Evolutionary conservation across 2,888 invertebrate genomes (phyloP).

Genomic region (Allolobophora icterica): DNA sequence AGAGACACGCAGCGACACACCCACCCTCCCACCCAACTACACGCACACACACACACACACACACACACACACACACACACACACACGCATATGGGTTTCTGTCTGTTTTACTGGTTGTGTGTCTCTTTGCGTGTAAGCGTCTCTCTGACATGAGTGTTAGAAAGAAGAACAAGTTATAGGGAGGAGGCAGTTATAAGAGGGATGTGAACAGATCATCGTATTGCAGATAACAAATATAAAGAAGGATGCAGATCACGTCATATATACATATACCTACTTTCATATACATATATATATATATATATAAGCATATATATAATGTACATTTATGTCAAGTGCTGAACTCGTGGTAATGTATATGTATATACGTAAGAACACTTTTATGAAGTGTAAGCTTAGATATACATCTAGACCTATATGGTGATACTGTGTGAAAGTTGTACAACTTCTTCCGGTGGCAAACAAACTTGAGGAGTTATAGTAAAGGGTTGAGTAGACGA

Average conservation of each 20-base stretch:
- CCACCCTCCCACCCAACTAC: neutral
- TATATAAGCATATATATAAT: too few species aligned
- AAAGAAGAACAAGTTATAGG: neutral
- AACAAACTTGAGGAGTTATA: conserved; percentile 17
- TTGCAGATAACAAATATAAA: neutral
- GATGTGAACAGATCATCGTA: neutral
- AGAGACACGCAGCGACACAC: neutral
- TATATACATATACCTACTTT: neutral
- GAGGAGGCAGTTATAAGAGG: neutral
- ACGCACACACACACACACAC: neutral
- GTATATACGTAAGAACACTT: neutral
- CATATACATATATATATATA: too few species aligned
- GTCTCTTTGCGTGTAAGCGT: too few species aligned
- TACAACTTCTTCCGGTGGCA: neutral
- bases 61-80: neutral
- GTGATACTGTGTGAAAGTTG: neutral
- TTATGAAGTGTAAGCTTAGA: neutral
- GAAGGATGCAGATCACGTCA: neutral
- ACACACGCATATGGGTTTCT: neutral
- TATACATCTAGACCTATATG: neutral
- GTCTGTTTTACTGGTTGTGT: too few species aligned
- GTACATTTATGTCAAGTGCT: neutral
- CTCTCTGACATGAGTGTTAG: too few species aligned
- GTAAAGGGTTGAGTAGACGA: neutral
- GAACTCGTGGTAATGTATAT: neutral